phyloP scores from a whole-genome alignment of 2,888 invertebrate species.

The Pristionchus exspectatus region DNA sequence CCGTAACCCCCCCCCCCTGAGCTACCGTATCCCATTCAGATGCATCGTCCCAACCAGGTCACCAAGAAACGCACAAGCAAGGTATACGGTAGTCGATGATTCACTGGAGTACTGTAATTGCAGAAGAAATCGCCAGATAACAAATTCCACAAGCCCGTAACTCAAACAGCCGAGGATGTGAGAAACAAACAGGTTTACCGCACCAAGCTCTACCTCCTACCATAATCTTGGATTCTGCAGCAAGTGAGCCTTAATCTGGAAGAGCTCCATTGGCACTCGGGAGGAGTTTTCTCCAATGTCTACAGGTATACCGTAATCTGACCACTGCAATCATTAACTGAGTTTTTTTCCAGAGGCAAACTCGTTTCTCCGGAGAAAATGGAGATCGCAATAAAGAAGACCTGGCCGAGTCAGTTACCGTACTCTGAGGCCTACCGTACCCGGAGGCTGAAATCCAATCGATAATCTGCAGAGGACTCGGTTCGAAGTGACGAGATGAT shows the following conservation, averaged over 20 bases:
- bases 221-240: not conserved
- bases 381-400: constrained; percentile 64
- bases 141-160: not conserved
- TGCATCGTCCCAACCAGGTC: not conserved
- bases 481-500: constrained; percentile 53
- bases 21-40: constrained; percentile 4
- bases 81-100: not conserved
- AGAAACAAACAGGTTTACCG: constrained; percentile 22
- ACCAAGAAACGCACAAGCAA: constrained; percentile 16
- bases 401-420: constrained; percentile 58
- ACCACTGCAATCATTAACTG: not conserved
- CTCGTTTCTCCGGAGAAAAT: constrained; percentile 28
- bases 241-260: constrained; percentile 52
- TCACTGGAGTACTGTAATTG: not conserved
- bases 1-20: not conserved
- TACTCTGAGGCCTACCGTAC: not conserved
- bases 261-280: constrained; percentile 62
- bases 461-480: constrained; percentile 48
- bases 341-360: constrained; percentile 27
- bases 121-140: constrained; percentile 21
- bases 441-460: not conserved
- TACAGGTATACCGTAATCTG: constrained; percentile 56
- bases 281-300: constrained; percentile 65
- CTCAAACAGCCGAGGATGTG: constrained; percentile 27
- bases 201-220: not conserved